Evolutionary conservation across 2,113 vertebrate species (phyloP).

Genomic region (Caranx ignobilis): DNA sequence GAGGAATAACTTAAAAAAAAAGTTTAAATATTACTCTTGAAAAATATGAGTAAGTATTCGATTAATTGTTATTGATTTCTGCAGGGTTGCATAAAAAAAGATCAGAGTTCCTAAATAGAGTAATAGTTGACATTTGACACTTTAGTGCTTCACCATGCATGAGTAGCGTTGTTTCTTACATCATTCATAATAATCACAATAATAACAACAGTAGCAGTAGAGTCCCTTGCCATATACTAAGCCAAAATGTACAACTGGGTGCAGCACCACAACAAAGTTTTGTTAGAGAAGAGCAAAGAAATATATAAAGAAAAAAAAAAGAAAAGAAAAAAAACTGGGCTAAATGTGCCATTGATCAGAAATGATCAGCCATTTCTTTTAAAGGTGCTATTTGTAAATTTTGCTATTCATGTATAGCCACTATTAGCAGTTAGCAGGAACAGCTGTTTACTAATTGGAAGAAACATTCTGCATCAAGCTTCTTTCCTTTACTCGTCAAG

Average conservation of each 20-base stretch:
- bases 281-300: background rate
- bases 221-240: constrained; percentile 53
- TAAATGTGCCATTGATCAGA: background rate
- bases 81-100: constrained; percentile 42
- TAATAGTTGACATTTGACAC: constrained; percentile 13
- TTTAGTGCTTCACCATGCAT: constrained; percentile 64
- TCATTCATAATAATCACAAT: constrained; percentile 29
- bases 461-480: too few relatives aligned
- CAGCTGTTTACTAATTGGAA: too few relatives aligned
- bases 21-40: background rate
- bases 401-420: too few relatives aligned
- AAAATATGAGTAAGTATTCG: background rate
- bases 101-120: constrained; percentile 5
- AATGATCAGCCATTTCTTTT: background rate
- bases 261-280: constrained; percentile 62
- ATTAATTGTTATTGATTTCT: constrained; percentile 29
- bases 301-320: background rate
- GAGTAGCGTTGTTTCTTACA: constrained; percentile 49
- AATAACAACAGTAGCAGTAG: constrained; percentile 2
- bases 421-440: too few relatives aligned
- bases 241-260: constrained; percentile 60
- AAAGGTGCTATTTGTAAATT: too few relatives aligned
- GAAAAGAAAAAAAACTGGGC: background rate
- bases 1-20: background rate
- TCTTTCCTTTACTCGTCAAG: too few relatives aligned